phyloP scores from a whole-genome alignment of 2,797 vertebrate genomes.

The Sarcophilus harrisii region DNA sequence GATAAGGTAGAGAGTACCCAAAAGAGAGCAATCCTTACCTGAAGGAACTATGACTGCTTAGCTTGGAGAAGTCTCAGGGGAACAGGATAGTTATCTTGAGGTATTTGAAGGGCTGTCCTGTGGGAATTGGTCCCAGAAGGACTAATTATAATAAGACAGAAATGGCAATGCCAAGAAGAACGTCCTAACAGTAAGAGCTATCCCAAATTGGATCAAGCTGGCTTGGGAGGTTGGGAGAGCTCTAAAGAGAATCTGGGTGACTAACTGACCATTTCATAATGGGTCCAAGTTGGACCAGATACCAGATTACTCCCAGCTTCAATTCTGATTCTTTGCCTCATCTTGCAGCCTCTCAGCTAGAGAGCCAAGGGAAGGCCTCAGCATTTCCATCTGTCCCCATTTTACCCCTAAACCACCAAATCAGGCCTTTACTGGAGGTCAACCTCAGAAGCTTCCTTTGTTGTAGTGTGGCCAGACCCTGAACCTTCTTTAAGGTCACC shows the following conservation, averaged over 20 bases:
- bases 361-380: neutral
- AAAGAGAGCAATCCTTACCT: neutral
- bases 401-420: neutral
- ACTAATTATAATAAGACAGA: neutral
- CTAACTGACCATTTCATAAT: neutral
- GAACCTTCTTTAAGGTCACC: neutral
- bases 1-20: neutral
- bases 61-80: neutral
- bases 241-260: neutral
- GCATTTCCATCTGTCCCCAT: neutral
- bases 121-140: neutral
- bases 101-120: neutral
- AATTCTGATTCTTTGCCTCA: neutral
- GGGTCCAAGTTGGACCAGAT: neutral
- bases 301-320: neutral
- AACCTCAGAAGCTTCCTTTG: neutral
- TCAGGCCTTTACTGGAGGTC: neutral
- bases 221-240: neutral
- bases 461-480: neutral
- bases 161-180: neutral
- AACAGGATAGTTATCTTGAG: neutral
- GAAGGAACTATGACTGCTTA: neutral
- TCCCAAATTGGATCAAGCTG: neutral
- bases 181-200: neutral
- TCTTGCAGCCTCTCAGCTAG: neutral